These are phyloP conservation scores for Salmo trutta DNA, from an alignment of 2,797 vertebrate genomes.

Conservation along the genomic window DNA sequence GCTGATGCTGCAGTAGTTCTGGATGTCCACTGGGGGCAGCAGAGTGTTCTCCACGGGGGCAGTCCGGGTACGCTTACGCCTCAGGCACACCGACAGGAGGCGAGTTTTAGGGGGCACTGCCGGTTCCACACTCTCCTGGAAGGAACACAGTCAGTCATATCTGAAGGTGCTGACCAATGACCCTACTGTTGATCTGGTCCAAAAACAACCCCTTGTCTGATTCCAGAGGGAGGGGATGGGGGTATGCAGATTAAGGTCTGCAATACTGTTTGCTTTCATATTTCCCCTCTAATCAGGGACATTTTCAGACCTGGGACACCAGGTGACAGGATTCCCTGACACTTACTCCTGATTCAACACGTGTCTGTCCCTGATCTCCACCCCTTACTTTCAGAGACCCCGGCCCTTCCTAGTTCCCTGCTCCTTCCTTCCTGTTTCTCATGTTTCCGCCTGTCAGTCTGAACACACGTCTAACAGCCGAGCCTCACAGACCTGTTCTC, in stretches of 20 bases:
- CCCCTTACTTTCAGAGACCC: background rate
- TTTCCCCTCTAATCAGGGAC: no score
- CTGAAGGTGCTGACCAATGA: background rate
- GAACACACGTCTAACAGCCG: background rate
- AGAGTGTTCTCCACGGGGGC: conserved; percentile 73
- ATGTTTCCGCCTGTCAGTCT: conserved; percentile 1
- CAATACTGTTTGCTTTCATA: background rate
- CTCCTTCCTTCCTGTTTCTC: background rate
- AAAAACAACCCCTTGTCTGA: no score
- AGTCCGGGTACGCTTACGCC: conserved; percentile 75
- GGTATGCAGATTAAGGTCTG: background rate
- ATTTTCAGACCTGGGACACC: no score
- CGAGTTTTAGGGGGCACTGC: conserved; percentile 52
- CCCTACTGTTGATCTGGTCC: no score
- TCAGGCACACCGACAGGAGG: conserved; percentile 75
- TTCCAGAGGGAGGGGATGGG: no score
- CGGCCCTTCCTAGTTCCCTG: background rate
- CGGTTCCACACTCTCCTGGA: conserved; percentile 69
- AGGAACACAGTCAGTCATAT: conserved; percentile 1
- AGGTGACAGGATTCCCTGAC: background rate
- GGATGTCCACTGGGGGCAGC: conserved; percentile 75
- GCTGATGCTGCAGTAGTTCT: conserved; percentile 88
- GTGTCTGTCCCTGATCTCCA: background rate
- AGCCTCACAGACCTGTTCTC: background rate
- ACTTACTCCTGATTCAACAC: background rate